These are phyloP conservation scores for Lycaon pictus DNA, from an alignment of 2,113 vertebrate genomes.

Conservation along the genomic window DNA sequence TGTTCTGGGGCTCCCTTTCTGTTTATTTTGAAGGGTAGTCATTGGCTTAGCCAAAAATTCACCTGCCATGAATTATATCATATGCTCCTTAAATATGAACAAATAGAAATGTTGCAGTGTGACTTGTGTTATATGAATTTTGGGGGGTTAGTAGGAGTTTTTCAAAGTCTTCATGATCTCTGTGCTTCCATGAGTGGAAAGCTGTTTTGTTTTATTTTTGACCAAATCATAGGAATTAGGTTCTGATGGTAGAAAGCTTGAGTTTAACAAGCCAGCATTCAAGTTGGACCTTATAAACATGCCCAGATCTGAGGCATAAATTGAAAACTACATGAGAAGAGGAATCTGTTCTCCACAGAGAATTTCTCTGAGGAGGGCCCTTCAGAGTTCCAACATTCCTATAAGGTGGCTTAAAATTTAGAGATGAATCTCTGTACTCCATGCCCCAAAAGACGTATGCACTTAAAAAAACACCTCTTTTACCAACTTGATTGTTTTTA, in stretches of 20 bases:
- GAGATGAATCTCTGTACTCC: background rate
- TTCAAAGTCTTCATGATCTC: background rate
- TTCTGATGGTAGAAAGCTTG: background rate
- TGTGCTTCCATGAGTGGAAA: background rate
- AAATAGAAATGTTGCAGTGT: background rate
- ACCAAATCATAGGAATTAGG: background rate
- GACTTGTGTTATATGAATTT: background rate
- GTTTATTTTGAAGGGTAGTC: background rate
- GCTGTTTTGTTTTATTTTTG: constrained; percentile 9
- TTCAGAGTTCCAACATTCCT: background rate
- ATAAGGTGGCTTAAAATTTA: background rate
- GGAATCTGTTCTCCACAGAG: background rate
- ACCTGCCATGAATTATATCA: background rate
- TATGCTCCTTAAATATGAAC: background rate
- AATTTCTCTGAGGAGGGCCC: background rate
- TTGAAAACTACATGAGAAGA: background rate
- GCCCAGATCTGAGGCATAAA: background rate
- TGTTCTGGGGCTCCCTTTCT: background rate
- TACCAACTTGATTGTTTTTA: background rate
- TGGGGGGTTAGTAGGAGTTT: background rate
- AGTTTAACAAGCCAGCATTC: background rate
- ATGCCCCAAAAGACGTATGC: background rate
- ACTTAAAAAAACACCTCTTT: constrained; percentile 1
- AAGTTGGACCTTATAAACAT: background rate
- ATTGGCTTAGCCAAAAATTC: background rate